Evolutionary conservation across 2,888 invertebrate genomes (phyloP).

Genomic region (Idaea dimidiata): DNA sequence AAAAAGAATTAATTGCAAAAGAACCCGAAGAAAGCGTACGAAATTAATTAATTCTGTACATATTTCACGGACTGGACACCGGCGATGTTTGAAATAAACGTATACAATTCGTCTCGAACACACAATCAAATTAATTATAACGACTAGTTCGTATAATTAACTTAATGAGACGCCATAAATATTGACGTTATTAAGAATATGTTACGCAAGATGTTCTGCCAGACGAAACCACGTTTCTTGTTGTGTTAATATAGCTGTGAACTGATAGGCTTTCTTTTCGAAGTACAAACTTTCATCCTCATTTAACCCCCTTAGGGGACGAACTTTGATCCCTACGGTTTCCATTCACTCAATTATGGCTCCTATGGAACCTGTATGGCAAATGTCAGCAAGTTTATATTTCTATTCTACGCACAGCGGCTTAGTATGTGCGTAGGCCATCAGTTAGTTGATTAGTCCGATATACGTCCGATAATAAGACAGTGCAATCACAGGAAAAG

Average conservation of each 20-base stretch:
- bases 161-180: conserved; percentile 9
- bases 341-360: too few species aligned
- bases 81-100: background rate
- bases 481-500: too few species aligned
- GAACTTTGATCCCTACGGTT: too few species aligned
- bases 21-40: conserved; percentile 11
- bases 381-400: too few species aligned
- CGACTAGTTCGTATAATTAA: conserved; percentile 17
- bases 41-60: conserved; percentile 10
- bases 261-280: too few species aligned
- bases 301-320: too few species aligned
- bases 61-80: conserved; percentile 3
- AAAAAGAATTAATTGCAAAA: background rate
- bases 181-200: conserved; percentile 23
- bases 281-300: too few species aligned
- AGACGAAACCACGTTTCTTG: conserved; percentile 26
- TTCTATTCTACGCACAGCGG: too few species aligned
- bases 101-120: background rate
- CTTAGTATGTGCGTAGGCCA: too few species aligned
- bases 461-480: too few species aligned
- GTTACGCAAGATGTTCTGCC: conserved; percentile 21
- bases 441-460: too few species aligned
- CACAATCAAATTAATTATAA: conserved; percentile 25
- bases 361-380: too few species aligned
- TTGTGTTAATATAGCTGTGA: conserved; percentile 9